Evolutionary conservation across 2,888 invertebrate species (phyloP).

Genomic region (Dione vanillae): DNA sequence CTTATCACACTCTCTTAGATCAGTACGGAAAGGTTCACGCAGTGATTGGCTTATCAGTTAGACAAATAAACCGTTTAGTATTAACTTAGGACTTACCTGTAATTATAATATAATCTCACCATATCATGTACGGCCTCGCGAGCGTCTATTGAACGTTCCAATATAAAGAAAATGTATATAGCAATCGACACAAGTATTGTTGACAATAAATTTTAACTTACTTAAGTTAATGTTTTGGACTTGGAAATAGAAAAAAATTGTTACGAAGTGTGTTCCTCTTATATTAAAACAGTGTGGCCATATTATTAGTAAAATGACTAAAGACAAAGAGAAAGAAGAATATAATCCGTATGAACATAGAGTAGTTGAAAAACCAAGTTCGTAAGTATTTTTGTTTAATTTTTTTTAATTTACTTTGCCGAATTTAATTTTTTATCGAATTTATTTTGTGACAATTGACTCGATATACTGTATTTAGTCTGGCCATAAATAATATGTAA

Average conservation of each 20-base stretch:
- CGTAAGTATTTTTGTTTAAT: slow-evolving; percentile 77
- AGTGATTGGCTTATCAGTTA: slow-evolving; percentile 50
- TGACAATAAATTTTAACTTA: too few relatives aligned
- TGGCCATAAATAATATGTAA: too few relatives aligned
- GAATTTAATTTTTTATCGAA: too few relatives aligned
- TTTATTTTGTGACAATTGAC: too few relatives aligned
- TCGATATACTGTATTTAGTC: too few relatives aligned
- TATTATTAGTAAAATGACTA: slow-evolving; percentile 31
- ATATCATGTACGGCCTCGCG: slow-evolving; percentile 44
- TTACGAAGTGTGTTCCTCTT: slow-evolving; percentile 11
- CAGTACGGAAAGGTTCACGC: slow-evolving; percentile 33
- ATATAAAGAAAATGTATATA: slow-evolving; percentile 29
- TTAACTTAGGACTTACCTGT: slow-evolving; percentile 54
- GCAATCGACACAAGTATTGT: not conserved
- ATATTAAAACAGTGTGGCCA: not conserved
- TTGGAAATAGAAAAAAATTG: too few relatives aligned
- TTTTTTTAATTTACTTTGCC: too few relatives aligned
- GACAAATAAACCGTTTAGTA: slow-evolving; percentile 51
- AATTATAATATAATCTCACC: slow-evolving; percentile 51
- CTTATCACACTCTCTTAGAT: slow-evolving; percentile 27
- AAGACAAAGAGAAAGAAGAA: slow-evolving; percentile 51
- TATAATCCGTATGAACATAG: slow-evolving; percentile 78
- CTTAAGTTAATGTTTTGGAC: not conserved
- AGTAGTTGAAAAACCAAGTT: slow-evolving; percentile 73
- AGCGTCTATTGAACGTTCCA: slow-evolving; percentile 27